Evolutionary conservation across 2,888 invertebrate species (phyloP), one percentile per base, ranked within the genome.

Genomic region (Kryphioiulus occultus): DNA sequence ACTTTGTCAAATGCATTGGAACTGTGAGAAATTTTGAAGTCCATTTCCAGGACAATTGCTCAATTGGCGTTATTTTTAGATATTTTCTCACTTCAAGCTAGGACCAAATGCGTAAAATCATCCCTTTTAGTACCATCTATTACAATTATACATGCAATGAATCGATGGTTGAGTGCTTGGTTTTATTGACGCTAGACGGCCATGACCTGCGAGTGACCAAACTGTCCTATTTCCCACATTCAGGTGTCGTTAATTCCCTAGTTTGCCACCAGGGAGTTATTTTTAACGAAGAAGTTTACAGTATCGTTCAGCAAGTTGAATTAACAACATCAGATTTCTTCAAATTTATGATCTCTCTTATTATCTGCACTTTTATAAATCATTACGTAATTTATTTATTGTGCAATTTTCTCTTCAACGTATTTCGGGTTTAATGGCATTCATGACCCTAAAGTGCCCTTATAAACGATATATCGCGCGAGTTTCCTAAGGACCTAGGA

Each of bases 131-230:
- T 78, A 78, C 78, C 78, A 78, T 30, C 68, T 78, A 78, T 78
- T 78, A 78, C 78, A 78, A 78, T 78, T 78, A 78, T 78, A 30
- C 17, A 30, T 78, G 78, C 78, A 78, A 78, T 78, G 30, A 78
- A 32, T 17, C 0, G 10, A 78, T 30, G 30, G 78, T 32, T 30
- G 26, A 78, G 15, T 30, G 30, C 78, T 30, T 30, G 15, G 17
- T 30, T 78, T 78, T 78, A 78, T 78, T 78, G 78, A 78, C 78
- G 30, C 78, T 17, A 30, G 78, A 17, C 26, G 78, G 15, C 78
- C 78, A 30, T 78, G 78, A 78, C 78, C 78, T 17, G 78, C 30
- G 30, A 30, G 78, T 78, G 78, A 78, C 78, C 17, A 78, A 30
- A 78, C 30, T 30, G 30, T 17, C 78, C 78, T 30, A 30, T 9